Conservation (phyloP, 2,797 vertebrate species). For the Sebastes matsubarae region DNA sequence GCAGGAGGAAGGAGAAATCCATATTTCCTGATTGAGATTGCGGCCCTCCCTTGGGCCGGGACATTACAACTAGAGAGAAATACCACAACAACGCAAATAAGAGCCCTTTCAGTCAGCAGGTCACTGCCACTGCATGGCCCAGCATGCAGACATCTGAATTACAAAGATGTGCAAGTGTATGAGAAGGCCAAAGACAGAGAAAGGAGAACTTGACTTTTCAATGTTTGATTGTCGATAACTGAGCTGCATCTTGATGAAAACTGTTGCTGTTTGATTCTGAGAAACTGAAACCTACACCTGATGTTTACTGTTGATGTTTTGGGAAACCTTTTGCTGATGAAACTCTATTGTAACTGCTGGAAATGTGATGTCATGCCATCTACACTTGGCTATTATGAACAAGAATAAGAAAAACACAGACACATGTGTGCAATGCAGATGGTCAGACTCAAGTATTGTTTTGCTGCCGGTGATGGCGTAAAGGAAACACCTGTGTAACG, state of each 20-base stretch:
- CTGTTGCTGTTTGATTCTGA: background rate
- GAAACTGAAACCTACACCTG: background rate
- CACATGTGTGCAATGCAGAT: conserved; percentile 51
- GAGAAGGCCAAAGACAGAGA: background rate
- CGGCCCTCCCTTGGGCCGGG: conserved; percentile 74
- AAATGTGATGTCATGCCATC: conserved; percentile 3
- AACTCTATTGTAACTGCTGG: background rate
- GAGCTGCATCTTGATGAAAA: background rate
- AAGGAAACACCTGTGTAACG: conserved; percentile 78
- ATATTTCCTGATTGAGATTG: conserved; percentile 88
- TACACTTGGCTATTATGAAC: conserved; percentile 1
- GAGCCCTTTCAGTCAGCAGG: conserved; percentile 49
- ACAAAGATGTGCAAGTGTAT: conserved; percentile 3
- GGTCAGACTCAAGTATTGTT: conserved; percentile 69
- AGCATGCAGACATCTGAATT: conserved; percentile 4
- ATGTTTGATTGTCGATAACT: background rate
- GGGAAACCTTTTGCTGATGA: background rate
- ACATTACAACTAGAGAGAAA: conserved; percentile 79
- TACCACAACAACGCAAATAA: conserved; percentile 64
- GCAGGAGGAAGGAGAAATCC: conserved; percentile 83
- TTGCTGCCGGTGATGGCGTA: conserved; percentile 55
- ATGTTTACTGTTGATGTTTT: background rate
- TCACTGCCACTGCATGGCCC: conserved; percentile 28
- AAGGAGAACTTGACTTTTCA: background rate
- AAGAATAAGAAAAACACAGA: conserved; percentile 10